These are phyloP conservation scores for Caenorhabditis auriculariae DNA, from an alignment of 2,888 invertebrate genomes.

Conservation along the genomic window DNA sequence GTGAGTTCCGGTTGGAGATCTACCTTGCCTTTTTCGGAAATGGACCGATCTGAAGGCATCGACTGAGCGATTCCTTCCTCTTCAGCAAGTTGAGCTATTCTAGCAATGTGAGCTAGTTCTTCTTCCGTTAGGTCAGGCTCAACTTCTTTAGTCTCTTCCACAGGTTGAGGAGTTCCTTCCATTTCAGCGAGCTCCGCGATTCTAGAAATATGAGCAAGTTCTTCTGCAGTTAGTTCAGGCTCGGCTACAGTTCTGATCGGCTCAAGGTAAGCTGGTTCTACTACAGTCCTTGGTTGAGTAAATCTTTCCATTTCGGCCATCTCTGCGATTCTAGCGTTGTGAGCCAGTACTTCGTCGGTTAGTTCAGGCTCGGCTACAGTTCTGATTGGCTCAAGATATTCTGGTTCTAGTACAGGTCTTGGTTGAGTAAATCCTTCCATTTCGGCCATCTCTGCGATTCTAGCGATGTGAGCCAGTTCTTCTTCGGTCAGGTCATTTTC, in stretches of 20 bases:
- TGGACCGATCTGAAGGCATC: too few relatives aligned
- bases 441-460: slow-evolving; percentile 20
- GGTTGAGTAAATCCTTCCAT: too few relatives aligned
- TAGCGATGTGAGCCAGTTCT: slow-evolving; percentile 39
- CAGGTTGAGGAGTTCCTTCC: slow-evolving; percentile 3
- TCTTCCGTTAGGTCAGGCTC: slow-evolving; percentile 38
- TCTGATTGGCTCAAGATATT: neutral
- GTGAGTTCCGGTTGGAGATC: slow-evolving; percentile 1
- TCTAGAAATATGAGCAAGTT: slow-evolving; percentile 36
- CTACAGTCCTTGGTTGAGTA: too few relatives aligned
- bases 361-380: slow-evolving; percentile 6
- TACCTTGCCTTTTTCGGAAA: neutral
- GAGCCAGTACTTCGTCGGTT: slow-evolving; percentile 25
- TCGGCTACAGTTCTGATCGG: too few relatives aligned
- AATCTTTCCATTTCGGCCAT: slow-evolving; percentile 2
- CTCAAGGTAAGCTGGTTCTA: too few relatives aligned
- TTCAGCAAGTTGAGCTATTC: slow-evolving; percentile 37
- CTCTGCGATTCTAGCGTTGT: slow-evolving; percentile 10
- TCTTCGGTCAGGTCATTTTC: slow-evolving; percentile 28
- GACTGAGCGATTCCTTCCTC: slow-evolving; percentile 8
- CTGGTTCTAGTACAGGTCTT: neutral
- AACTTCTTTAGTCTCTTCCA: slow-evolving; percentile 1
- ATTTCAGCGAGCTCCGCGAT: slow-evolving; percentile 29
- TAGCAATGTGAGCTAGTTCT: slow-evolving; percentile 53
- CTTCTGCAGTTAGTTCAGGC: slow-evolving; percentile 19